Evolutionary conservation across 2,888 invertebrate species (phyloP).

Genomic region (Neria commutata): DNA sequence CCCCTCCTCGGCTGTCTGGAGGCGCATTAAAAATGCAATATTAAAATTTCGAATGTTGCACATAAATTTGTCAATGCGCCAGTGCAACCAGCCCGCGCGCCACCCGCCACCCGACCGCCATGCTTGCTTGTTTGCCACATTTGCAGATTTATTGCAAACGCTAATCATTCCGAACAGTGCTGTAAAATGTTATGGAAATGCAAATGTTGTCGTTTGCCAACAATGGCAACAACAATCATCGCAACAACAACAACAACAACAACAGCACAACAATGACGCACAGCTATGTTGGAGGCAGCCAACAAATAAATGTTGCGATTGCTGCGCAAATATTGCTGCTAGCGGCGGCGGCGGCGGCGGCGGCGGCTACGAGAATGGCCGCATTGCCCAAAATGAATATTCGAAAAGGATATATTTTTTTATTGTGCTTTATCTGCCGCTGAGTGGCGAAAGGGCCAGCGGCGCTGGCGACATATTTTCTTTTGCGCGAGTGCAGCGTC

Average conservation of each 20-base stretch:
- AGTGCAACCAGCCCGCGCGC: too few species aligned
- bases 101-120: too few species aligned
- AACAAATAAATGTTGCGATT: too few species aligned
- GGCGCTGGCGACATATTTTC: not conserved
- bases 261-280: not conserved
- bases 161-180: conserved; percentile 40
- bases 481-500: too few species aligned
- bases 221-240: not conserved
- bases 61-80: conserved; percentile 3
- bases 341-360: too few species aligned
- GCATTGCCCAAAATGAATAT: too few species aligned
- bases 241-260: not conserved
- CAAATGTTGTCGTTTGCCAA: not conserved
- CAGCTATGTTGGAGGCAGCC: not conserved
- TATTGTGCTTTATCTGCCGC: too few species aligned
- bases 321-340: too few species aligned
- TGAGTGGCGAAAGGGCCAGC: too few species aligned
- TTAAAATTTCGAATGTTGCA: conserved; percentile 1
- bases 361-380: not conserved
- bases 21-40: too few species aligned
- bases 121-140: conserved; percentile 33
- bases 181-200: not conserved
- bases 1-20: too few species aligned
- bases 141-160: conserved; percentile 49
- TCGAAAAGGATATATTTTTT: too few species aligned